Percentiles rank a stretch among this genome's conserved stretches.
Conservation (phyloP, 2,113 vertebrate genomes). For the Antennarius striatus region DNA sequence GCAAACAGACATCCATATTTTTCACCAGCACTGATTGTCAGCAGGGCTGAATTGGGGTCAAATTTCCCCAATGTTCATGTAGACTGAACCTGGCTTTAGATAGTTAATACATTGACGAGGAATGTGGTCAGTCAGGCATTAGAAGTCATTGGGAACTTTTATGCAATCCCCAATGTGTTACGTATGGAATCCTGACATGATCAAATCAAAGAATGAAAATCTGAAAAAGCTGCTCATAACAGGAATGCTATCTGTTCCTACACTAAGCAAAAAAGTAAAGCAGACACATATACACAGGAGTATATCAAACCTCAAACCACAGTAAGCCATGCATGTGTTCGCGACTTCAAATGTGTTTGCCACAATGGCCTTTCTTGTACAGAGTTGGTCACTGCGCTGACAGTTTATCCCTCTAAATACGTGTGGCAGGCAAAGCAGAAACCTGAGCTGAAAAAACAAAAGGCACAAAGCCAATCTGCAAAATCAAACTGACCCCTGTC, state of each 20-base stretch:
- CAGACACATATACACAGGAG: neutral
- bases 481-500: slow-evolving; percentile 90
- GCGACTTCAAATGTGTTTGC: slow-evolving; percentile 48
- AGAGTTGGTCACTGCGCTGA: slow-evolving; percentile 41
- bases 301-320: slow-evolving; percentile 32
- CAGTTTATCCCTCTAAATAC: slow-evolving; percentile 50
- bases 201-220: no score
- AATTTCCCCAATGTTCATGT: no score
- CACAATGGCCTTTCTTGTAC: slow-evolving; percentile 42
- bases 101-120: slow-evolving; percentile 82
- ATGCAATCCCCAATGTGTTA: no score
- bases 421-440: slow-evolving; percentile 64
- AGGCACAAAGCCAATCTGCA: slow-evolving; percentile 84
- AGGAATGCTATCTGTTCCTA: no score
- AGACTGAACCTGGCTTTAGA: slow-evolving; percentile 82
- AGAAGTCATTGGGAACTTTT: slow-evolving; percentile 58
- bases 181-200: no score
- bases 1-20: no score
- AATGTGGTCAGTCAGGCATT: slow-evolving; percentile 67
- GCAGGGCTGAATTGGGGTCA: no score
- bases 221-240: no score
- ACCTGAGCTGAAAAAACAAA: slow-evolving; percentile 71
- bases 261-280: no score
- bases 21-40: no score
- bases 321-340: slow-evolving; percentile 53